Conservation (phyloP, 2,888 invertebrate species). For the Diplazon laetatorius region DNA sequence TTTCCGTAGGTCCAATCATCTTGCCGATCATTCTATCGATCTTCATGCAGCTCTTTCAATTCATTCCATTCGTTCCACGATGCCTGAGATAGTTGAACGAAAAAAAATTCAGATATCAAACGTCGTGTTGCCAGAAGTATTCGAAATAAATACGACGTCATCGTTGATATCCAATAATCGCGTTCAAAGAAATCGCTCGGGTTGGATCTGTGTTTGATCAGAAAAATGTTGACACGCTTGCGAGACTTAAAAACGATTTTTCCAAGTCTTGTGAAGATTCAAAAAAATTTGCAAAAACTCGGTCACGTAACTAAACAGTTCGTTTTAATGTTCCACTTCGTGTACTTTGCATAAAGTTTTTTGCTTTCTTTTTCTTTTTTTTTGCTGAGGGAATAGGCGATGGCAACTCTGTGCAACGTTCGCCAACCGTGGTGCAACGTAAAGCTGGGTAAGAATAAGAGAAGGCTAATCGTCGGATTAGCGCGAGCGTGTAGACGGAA, state of each 20-base stretch:
- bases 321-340: not conserved
- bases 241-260: too few species aligned
- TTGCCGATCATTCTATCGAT: not conserved
- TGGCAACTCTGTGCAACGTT: not conserved
- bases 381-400: too few species aligned
- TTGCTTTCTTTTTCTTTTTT: not conserved
- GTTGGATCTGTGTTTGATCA: constrained; percentile 5
- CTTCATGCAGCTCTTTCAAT: not conserved
- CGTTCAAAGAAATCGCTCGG: not conserved
- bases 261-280: too few species aligned
- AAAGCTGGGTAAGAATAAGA: not conserved
- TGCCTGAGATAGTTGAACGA: not conserved
- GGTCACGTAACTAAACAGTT: not conserved
- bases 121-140: too few species aligned
- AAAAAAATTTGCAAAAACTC: too few species aligned
- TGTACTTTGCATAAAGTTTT: constrained; percentile 1
- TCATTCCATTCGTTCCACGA: not conserved
- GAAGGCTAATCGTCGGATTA: not conserved
- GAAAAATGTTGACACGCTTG: not conserved
- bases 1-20: not conserved
- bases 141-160: too few species aligned
- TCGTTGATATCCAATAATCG: too few species aligned
- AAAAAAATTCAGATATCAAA: not conserved
- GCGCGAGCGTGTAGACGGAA: not conserved
- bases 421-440: not conserved